Evolutionary conservation across 2,113 vertebrate genomes (phyloP).

Genomic region (Poecile atricapillus): DNA sequence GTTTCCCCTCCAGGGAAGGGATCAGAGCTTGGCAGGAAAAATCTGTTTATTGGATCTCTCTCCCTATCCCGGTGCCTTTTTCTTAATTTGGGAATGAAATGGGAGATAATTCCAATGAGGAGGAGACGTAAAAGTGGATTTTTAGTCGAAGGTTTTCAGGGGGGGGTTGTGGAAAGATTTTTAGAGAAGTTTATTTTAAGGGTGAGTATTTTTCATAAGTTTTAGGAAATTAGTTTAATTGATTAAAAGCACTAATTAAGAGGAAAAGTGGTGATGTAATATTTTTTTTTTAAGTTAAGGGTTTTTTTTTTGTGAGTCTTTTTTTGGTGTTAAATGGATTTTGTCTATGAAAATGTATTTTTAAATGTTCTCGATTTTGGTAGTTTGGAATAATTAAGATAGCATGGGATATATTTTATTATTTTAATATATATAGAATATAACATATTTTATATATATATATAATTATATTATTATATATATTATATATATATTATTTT

Average conservation of each 20-base stretch:
- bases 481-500: too few species aligned
- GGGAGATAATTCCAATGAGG: neutral
- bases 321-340: too few species aligned
- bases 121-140: neutral
- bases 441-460: too few species aligned
- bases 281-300: neutral
- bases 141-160: neutral
- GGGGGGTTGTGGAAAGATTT: neutral
- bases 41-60: neutral
- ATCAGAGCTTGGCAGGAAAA: neutral
- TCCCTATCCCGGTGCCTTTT: accelerated
- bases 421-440: too few species aligned
- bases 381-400: neutral
- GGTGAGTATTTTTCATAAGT: too few species aligned
- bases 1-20: neutral
- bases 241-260: neutral
- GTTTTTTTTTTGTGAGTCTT: too few species aligned
- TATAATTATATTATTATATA: too few species aligned
- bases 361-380: neutral
- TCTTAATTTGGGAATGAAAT: neutral
- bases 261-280: too few species aligned
- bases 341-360: neutral
- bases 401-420: too few species aligned
- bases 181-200: neutral
- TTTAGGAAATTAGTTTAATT: neutral